Percentiles rank a stretch among this genome's conserved stretches.
Conservation (phyloP, 1,140 invertebrate genomes). For the Drusus annulatus region DNA sequence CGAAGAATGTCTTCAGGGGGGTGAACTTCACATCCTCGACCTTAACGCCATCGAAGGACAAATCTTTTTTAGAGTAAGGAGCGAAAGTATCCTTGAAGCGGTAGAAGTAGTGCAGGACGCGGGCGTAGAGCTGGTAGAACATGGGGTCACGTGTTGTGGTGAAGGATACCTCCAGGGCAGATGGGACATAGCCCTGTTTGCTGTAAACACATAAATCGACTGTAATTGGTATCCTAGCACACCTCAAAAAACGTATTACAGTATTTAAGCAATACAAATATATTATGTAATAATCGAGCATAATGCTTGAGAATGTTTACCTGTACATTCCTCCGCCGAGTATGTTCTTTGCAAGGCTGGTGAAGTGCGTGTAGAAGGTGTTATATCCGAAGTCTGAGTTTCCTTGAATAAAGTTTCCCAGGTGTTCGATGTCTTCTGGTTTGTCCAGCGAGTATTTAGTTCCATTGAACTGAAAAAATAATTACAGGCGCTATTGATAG, state of each 20-base stretch:
- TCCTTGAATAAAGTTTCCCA: conserved; percentile 73
- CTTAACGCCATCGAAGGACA: conserved; percentile 75
- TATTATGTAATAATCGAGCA: too few relatives aligned
- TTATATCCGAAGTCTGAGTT: conserved; percentile 68
- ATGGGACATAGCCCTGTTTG: conserved; percentile 44
- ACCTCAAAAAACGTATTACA: too few relatives aligned
- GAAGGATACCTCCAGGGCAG: conserved; percentile 68
- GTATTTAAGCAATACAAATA: too few relatives aligned
- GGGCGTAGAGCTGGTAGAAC: conserved; percentile 77
- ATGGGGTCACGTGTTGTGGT: conserved; percentile 79
- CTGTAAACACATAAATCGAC: too few relatives aligned
- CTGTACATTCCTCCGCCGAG: conserved; percentile 25
- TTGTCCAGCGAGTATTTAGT: conserved; percentile 72
- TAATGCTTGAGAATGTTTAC: background rate
- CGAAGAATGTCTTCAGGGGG: conserved; percentile 81
- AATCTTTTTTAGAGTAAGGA: conserved; percentile 75
- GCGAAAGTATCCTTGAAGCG: conserved; percentile 71
- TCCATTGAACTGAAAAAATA: conserved; percentile 60
- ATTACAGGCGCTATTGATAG: background rate
- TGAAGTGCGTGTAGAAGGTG: conserved; percentile 61
- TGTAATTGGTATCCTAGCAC: too few relatives aligned
- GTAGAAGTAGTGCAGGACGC: conserved; percentile 69
- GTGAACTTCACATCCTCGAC: conserved; percentile 76
- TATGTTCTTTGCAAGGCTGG: conserved; percentile 60
- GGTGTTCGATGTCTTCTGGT: conserved; percentile 69